These are phyloP conservation scores for Prosopocoilus inquinatus DNA, from an alignment of 2,888 invertebrate species.

Conservation along the genomic window DNA sequence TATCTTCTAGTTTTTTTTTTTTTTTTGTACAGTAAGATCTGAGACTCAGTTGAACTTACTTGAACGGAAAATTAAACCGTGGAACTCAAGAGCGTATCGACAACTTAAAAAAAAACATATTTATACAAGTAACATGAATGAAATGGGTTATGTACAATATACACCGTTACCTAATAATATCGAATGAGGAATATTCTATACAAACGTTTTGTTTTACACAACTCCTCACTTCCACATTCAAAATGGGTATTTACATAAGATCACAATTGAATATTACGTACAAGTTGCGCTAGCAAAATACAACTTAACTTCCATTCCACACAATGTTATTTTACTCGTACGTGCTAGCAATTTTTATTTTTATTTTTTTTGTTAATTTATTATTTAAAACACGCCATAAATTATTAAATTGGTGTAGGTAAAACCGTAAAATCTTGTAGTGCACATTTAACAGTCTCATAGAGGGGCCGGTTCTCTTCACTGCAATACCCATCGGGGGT, in stretches of 20 bases:
- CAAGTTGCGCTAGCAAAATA: slow-evolving; percentile 29
- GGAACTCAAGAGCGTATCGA: neutral
- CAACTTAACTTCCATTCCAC: neutral
- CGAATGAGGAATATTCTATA: slow-evolving; percentile 23
- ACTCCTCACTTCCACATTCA: slow-evolving; percentile 17
- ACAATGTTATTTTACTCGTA: neutral
- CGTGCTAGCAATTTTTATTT: no score
- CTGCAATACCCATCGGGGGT: slow-evolving; percentile 79
- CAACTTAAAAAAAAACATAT: slow-evolving; percentile 17
- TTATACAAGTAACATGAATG: slow-evolving; percentile 23
- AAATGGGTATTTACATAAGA: slow-evolving; percentile 42
- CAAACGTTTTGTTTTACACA: slow-evolving; percentile 19
- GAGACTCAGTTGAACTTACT: slow-evolving; percentile 16
- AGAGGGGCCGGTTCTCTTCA: slow-evolving; percentile 81
- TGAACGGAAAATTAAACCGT: slow-evolving; percentile 18
- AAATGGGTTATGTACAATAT: slow-evolving; percentile 27
- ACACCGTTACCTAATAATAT: slow-evolving; percentile 23
- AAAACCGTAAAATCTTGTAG: slow-evolving; percentile 89
- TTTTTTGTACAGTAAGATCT: slow-evolving; percentile 29
- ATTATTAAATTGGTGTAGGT: slow-evolving; percentile 79
- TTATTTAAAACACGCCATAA: neutral
- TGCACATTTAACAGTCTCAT: slow-evolving; percentile 87
- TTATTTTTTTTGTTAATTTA: no score
- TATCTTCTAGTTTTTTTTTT: slow-evolving; percentile 18
- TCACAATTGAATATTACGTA: slow-evolving; percentile 51